A percentile compares a stretch with the other conserved stretches of the same genome.
Evolutionary conservation across 2,113 vertebrate genomes (phyloP).

Genomic region (Agapornis roseicollis): DNA sequence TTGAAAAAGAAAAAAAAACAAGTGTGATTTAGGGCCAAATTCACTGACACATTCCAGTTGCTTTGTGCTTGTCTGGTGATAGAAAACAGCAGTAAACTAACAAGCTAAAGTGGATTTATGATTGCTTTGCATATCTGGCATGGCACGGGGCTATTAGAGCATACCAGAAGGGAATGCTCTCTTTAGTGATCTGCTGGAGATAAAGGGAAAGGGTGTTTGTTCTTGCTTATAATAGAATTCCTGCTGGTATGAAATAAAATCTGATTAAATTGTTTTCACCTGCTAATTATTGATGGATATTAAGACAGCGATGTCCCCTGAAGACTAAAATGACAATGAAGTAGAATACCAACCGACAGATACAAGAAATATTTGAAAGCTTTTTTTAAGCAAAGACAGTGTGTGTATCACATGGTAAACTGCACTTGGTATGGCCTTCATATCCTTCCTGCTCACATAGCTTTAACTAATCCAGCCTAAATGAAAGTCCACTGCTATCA

Average conservation of each 20-base stretch:
- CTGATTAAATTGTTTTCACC: background rate
- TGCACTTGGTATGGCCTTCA: background rate
- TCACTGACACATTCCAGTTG: slow-evolving; percentile 58
- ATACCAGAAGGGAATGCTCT: slow-evolving; percentile 37
- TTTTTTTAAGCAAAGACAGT: background rate
- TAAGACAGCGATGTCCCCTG: background rate
- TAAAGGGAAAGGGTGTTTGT: background rate
- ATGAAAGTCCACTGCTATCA: slow-evolving; percentile 4
- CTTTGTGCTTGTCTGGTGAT: slow-evolving; percentile 60
- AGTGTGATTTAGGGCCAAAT: slow-evolving; percentile 46
- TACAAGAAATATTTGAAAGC: background rate
- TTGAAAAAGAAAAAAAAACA: slow-evolving; percentile 23
- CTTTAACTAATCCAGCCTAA: background rate
- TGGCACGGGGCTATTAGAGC: slow-evolving; percentile 3
- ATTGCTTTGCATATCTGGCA: slow-evolving; percentile 54
- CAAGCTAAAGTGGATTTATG: slow-evolving; percentile 61
- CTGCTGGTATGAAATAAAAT: background rate
- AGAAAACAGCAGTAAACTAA: slow-evolving; percentile 62
- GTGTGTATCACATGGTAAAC: background rate
- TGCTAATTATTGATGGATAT: background rate
- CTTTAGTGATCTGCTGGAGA: slow-evolving; percentile 36
- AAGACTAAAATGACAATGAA: background rate
- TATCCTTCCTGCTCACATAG: background rate
- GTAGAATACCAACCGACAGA: background rate
- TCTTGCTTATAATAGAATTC: background rate